A percentile compares a stretch with the other conserved stretches of the same genome.
Evolutionary conservation across 2,113 vertebrate species (phyloP).

Genomic region (Pygoscelis adeliae): DNA sequence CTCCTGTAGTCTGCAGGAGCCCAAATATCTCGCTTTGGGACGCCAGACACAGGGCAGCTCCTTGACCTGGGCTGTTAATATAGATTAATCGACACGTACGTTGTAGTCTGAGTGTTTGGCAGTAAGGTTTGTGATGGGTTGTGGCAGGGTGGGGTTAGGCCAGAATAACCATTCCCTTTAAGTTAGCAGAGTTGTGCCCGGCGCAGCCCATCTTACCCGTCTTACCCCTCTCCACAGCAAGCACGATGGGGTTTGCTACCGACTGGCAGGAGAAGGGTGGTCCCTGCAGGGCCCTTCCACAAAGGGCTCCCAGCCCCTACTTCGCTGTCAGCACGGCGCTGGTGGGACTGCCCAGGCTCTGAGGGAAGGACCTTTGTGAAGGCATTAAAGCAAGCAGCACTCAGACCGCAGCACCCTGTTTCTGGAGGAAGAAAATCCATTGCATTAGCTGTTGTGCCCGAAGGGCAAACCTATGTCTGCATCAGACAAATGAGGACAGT

Average conservation of each 20-base stretch:
- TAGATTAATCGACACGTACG: rapidly evolving
- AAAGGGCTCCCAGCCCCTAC: background rate
- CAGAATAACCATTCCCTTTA: background rate
- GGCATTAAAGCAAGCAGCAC: background rate
- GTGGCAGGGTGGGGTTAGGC: background rate
- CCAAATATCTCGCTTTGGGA: background rate
- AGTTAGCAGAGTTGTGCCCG: too few relatives aligned
- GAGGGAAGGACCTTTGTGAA: background rate
- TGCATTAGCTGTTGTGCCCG: conserved; percentile 35
- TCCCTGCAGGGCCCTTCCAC: background rate
- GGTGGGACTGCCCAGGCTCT: background rate
- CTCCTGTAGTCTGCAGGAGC: background rate
- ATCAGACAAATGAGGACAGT: background rate
- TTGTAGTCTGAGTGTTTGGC: background rate
- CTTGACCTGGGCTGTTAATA: background rate
- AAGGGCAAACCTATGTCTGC: background rate
- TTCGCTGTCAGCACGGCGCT: rapidly evolving
- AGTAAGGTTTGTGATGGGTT: background rate
- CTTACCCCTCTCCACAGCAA: background rate
- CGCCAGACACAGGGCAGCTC: background rate
- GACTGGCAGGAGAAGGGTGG: background rate
- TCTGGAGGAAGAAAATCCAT: background rate
- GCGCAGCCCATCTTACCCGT: background rate
- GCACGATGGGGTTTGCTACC: rapidly evolving
- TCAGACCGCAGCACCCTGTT: background rate